Base-by-base conservation (phyloP, 2,797 vertebrate genomes). In the Pangasius krempfi region DNA sequence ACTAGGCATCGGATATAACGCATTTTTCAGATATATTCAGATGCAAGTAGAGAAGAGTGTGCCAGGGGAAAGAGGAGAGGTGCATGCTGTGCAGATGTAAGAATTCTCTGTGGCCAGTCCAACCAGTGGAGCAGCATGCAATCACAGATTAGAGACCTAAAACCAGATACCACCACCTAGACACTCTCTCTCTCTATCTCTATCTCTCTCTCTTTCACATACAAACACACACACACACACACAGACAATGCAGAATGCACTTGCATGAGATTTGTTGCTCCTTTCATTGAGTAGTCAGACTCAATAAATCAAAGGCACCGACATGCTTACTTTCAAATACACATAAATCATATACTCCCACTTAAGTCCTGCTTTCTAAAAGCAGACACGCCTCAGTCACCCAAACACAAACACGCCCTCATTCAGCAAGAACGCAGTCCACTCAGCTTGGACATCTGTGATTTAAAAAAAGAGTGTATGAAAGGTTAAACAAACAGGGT, bases 51-150 rank as follows among this genome's bases (percentile, higher is more conserved):
- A 82, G 84, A 76, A 18, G 6, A 20, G 84, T 27, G 4, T 89
- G 88, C 88, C 88, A 82, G 86, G 18, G 37, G 73, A 86, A 81
- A 87, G 85, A 87, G 66, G 37, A 85, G 44, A 82, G 83, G 84
- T 44, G 66, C 70, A 66, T 58, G 78, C 76, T 22, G 14, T 44
- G 47, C 82, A 62, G 70, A 62, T 56, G 37, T n/a, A 54, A 92
- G 88, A 92, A 92, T 92, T 40, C 89, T 90, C 87, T 88, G 76
- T 25, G 89, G 91, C 93, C 89, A 12, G 93, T 93, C 84, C 0
- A 90, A 94, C 95, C 93, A 91, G 95, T 92, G 91, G 91, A 92
- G 89, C 93, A 88, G 88, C 94, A 89, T 94, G 91, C 90, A 82
- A 10, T 86, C 87, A 83, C 86, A 91, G 70, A 87, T 54, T 9